A percentile compares a stretch with the other conserved stretches of the same genome.
These are phyloP conservation scores for Ormia ochracea DNA, from an alignment of 2,888 invertebrate genomes.

Conservation along the genomic window DNA sequence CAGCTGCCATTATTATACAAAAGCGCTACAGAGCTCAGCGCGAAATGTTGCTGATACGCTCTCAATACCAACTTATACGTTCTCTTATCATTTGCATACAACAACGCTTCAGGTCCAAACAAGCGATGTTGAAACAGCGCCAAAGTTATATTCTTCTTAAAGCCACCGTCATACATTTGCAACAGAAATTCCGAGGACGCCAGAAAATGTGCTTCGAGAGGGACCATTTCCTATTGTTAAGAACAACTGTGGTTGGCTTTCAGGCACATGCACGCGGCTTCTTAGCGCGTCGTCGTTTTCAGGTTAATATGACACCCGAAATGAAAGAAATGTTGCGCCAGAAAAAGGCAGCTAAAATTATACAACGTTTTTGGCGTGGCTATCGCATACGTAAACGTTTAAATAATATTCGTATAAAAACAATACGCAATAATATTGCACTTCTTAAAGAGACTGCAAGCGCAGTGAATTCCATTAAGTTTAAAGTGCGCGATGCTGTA, in stretches of 20 bases:
- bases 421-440: conserved; percentile 70
- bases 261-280: conserved; percentile 78
- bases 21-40: conserved; percentile 67
- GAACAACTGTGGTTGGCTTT: conserved; percentile 62
- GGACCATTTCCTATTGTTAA: conserved; percentile 65
- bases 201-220: conserved; percentile 75
- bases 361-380: conserved; percentile 81
- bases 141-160: conserved; percentile 66
- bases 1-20: conserved; percentile 70
- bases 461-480: conserved; percentile 69
- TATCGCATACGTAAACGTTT: conserved; percentile 74
- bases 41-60: conserved; percentile 66
- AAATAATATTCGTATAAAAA: conserved; percentile 66
- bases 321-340: conserved; percentile 76
- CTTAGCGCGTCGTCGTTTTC: conserved; percentile 77
- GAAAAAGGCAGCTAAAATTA: conserved; percentile 80
- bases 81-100: conserved; percentile 71
- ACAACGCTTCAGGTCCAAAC: conserved; percentile 69
- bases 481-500: conserved; percentile 72
- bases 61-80: conserved; percentile 71
- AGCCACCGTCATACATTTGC: conserved; percentile 67
- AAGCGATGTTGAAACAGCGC: conserved; percentile 66
- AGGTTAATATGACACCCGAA: conserved; percentile 77
- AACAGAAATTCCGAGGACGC: conserved; percentile 77
- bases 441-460: conserved; percentile 67